Conservation (phyloP, 2,113 vertebrate genomes). For the Cnemophilus loriae region DNA sequence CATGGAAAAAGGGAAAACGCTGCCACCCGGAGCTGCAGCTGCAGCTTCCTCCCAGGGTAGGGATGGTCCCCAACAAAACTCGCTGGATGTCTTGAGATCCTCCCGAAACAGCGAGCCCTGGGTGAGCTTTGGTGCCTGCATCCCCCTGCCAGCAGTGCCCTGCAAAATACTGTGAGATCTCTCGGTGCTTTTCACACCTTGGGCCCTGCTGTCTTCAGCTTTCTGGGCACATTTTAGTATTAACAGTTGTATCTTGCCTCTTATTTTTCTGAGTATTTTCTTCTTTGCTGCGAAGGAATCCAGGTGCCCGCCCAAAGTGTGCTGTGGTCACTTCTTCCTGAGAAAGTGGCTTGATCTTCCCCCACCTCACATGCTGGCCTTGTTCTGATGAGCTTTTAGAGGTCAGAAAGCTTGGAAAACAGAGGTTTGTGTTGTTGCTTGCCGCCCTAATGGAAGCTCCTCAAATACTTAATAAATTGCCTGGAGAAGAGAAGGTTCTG, state of each 20-base stretch:
- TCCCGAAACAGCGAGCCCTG: accelerated
- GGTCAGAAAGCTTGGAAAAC: neutral
- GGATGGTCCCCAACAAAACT: neutral
- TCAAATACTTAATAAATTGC: neutral
- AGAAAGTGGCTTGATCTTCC: neutral
- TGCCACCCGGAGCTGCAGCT: neutral
- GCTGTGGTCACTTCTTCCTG: neutral
- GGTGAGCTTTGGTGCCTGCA: neutral
- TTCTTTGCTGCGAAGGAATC: neutral
- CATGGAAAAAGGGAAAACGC: neutral
- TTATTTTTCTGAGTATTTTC: neutral
- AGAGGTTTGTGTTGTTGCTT: neutral
- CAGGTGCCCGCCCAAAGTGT: accelerated
- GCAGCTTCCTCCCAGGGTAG: accelerated
- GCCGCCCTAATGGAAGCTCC: neutral
- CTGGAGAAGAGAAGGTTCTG: neutral
- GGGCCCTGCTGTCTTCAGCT: neutral
- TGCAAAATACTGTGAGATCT: neutral
- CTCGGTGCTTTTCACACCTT: neutral
- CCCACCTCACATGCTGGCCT: accelerated
- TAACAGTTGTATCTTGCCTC: neutral
- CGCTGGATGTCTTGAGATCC: accelerated
- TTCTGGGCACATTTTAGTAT: neutral
- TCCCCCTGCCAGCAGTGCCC: neutral
- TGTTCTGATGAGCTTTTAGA: neutral